Evolutionary conservation across 1,140 invertebrate genomes (phyloP), one percentile per base, ranked within the genome.

Genomic region (Archivesica marissinica): DNA sequence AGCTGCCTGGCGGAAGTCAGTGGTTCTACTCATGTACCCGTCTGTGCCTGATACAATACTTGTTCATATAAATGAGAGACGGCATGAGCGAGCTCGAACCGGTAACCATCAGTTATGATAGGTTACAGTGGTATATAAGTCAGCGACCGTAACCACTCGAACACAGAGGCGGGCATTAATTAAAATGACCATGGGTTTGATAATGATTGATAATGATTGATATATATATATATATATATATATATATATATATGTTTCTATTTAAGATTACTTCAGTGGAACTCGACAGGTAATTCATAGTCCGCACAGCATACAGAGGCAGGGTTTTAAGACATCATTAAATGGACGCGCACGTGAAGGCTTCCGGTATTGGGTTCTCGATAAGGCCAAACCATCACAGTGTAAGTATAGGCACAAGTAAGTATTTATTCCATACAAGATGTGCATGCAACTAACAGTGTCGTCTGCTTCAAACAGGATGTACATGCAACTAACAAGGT

Each of bases 351-450:
- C 90, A 25, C 82, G 82, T 39, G 87, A 90, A 9, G 89, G 89
- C 23, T 91, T 91, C 89, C 81, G 89, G 35, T 91, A 90, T 87
- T 91, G 90, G 90, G 47, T 88, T 20, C 86, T 90, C 15, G 87
- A 91, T 15, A 90, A 82, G 72, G 87, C 90, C 11, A 88, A 86
- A 47, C 88, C 90, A 13, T 89, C 89, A 25, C 33, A 59, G 13
- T 91, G 90, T 91, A 86, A 89, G 90, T 88, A 79, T 54, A 76
- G 44, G 74, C 70, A 85, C 56, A 77, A 77, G 82, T 85, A 85
- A 85, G 82, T 85, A 85, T 30, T 54, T 17, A 68, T 85, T 70
- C 35, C 52, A 9, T 33, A 76, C 11, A 25, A n/a, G 74, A 38
- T 33, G 39, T 39, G 39, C 30, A 39, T 68, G 23, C 23, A n/a